These are phyloP conservation scores for Australoheros scitulus DNA, from an alignment of 2,113 vertebrate species.

Conservation along the genomic window DNA sequence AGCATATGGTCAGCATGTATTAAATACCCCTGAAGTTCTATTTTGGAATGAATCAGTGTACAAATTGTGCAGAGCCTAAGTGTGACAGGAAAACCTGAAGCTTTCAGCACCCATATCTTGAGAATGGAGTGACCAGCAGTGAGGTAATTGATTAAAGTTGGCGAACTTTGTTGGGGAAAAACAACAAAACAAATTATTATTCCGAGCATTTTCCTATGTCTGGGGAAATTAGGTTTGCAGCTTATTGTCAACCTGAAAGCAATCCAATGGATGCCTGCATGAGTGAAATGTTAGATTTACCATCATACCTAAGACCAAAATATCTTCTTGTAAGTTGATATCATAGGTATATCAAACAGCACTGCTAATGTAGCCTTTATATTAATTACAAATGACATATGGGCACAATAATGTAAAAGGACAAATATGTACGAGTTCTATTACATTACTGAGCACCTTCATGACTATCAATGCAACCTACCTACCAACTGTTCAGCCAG, in stretches of 20 bases:
- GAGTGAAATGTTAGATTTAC: neutral
- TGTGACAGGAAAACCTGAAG: neutral
- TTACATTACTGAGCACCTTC: no score
- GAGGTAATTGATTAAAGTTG: neutral
- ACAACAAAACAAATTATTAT: constrained; percentile 3
- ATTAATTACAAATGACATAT: neutral
- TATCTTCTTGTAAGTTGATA: neutral
- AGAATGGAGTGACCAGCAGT: neutral
- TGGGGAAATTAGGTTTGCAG: constrained; percentile 14
- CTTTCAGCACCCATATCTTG: neutral
- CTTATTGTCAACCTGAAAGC: constrained; percentile 5
- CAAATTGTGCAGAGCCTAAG: neutral
- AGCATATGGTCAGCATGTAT: neutral
- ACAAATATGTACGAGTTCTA: neutral
- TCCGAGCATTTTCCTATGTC: neutral
- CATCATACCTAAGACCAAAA: neutral
- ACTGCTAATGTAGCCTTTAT: neutral
- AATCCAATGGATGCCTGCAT: neutral
- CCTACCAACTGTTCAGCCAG: neutral
- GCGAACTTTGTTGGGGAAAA: neutral
- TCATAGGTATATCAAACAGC: neutral
- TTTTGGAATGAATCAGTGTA: neutral
- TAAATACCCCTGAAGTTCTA: neutral
- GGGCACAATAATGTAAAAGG: neutral
- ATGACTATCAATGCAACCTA: no score